These are phyloP conservation scores for Saguinus midas DNA, from an alignment of 2,113 vertebrate species.

Conservation along the genomic window DNA sequence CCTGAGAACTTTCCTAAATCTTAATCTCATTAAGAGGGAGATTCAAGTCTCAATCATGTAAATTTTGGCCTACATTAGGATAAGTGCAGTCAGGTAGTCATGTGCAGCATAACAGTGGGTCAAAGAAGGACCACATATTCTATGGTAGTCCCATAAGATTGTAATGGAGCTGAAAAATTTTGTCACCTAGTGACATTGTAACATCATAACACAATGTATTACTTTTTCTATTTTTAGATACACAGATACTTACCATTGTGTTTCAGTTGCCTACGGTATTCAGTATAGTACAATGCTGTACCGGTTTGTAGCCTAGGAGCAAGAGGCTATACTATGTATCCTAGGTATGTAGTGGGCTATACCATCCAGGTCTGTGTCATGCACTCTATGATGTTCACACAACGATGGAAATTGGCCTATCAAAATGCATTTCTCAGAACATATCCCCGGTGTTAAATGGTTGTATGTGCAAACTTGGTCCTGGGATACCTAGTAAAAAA, in stretches of 20 bases:
- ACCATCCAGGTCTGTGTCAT: background rate
- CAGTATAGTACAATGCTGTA: background rate
- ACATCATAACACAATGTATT: background rate
- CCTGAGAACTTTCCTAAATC: background rate
- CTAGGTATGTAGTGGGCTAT: background rate
- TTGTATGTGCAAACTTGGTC: background rate
- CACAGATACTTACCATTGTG: background rate
- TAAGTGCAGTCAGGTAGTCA: background rate
- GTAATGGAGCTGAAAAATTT: background rate
- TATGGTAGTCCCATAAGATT: background rate
- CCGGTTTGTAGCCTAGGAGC: background rate
- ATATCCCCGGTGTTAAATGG: background rate
- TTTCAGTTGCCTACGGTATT: background rate
- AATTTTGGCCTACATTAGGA: slow-evolving; percentile 14
- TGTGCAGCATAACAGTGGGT: background rate
- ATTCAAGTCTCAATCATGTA: background rate
- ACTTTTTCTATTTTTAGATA: background rate
- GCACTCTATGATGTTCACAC: background rate
- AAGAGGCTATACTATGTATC: background rate
- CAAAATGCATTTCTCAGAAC: background rate
- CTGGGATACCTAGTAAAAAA: background rate
- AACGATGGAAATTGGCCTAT: background rate
- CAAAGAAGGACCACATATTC: background rate
- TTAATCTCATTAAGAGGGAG: slow-evolving; percentile 9
- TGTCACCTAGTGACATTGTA: background rate